phyloP scores from a whole-genome alignment of 2,888 invertebrate species.

The Conomelus anceps region DNA sequence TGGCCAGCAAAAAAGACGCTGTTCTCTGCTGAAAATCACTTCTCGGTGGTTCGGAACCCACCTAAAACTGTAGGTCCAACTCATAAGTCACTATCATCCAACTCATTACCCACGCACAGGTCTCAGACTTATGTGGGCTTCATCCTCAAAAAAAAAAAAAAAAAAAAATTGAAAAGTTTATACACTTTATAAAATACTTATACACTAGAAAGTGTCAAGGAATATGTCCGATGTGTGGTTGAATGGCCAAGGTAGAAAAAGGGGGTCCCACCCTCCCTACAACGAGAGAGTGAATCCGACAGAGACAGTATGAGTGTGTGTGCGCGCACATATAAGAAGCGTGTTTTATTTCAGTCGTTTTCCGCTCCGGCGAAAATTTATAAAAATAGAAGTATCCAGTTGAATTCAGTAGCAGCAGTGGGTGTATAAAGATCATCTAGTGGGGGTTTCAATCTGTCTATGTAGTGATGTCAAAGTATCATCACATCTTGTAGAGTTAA shows the following conservation, averaged over 20 bases:
- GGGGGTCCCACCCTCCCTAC: too few species aligned
- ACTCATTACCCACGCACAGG: too few species aligned
- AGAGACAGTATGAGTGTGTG: not conserved
- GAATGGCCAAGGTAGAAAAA: not conserved
- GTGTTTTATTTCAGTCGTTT: not conserved
- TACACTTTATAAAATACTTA: not conserved
- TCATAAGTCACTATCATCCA: too few species aligned
- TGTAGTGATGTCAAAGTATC: not conserved
- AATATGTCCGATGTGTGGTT: not conserved
- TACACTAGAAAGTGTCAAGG: not conserved
- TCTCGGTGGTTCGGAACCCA: too few species aligned
- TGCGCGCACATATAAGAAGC: not conserved
- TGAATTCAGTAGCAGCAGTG: not conserved
- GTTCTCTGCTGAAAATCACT: too few species aligned
- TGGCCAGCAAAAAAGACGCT: too few species aligned
- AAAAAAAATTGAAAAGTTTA: not conserved
- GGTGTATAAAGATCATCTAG: not conserved
- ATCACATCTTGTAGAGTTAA: not conserved
- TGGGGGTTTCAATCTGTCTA: not conserved
- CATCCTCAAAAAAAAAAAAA: too few species aligned
- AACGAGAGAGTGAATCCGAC: not conserved
- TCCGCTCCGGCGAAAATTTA: not conserved
- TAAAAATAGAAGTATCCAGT: not conserved
- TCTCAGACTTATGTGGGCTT: too few species aligned
- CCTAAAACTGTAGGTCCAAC: too few species aligned